Base-by-base conservation (phyloP, 2,888 invertebrate genomes). In the Spicauda simplicius region DNA sequence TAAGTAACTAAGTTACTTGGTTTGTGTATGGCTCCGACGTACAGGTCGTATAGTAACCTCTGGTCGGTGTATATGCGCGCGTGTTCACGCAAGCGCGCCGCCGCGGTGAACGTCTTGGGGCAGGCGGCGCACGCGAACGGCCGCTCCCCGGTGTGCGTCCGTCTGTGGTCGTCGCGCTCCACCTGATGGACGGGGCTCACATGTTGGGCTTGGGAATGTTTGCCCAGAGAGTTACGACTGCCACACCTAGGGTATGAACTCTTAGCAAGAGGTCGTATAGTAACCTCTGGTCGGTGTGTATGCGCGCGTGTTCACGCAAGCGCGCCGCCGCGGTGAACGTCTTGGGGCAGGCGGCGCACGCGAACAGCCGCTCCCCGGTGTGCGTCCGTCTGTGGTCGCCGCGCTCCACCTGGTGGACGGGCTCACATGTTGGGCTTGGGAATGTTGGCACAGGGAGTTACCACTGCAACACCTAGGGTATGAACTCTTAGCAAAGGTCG, bases 81-180 rank as follows among this genome's bases (percentile, higher is more conserved):
- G 78, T 92, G 93, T 61, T 93, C 93, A 76, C 92, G 87, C 85
- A 93, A 80, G 72, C 93, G 88, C 78, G 93, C 93, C 19, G 92
- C 91, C 64, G 93, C 93, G 71, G 93, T 93, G 84, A 93, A 92
- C 79, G 93, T 93, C 91, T 93, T 93, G 74, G 90, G 89, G 86
- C 93, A 93, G 71, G 85, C 87, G 50, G 86, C 72, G 81, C 93
- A 93, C 79, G 90, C 90, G 83, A 93, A 93, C 83, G 92, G 92
- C 71, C 92, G 86, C 84, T 93, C 93, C 75, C 92, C 91, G 25
- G 92, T 93, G 80, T 92, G 93, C 70, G 91, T 92, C 72, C 93
- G 90, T 18, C 93, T 88, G 73, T 92, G 93, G 76, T 93, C 93
- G 91, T 93, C 92, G 45, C 45, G 45, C 45, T 45, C 45, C 45